Conservation (phyloP, 2,888 invertebrate species). For the Heliconius charithonia region DNA sequence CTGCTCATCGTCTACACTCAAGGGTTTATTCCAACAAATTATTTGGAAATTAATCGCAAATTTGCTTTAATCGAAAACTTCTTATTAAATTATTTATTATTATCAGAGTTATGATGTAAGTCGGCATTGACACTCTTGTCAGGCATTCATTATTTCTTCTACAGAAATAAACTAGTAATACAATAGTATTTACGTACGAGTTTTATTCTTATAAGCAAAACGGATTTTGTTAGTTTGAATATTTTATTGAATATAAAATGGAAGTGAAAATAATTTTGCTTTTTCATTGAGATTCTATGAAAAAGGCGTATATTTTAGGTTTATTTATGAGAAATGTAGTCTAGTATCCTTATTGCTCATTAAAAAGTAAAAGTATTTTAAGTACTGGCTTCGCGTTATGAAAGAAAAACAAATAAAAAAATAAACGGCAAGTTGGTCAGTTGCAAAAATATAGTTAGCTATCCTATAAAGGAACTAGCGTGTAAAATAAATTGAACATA, state of each 20-base stretch:
- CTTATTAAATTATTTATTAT: not conserved
- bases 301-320: not conserved
- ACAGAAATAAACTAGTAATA: not conserved
- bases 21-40: not conserved
- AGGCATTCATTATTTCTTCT: not conserved
- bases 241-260: slow-evolving; percentile 7
- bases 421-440: not conserved
- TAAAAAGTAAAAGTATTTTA: not conserved
- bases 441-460: slow-evolving; percentile 6
- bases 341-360: slow-evolving; percentile 6
- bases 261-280: not conserved
- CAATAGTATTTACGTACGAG: not conserved
- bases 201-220: not conserved
- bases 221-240: not conserved
- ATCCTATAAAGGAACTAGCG: not conserved
- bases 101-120: not conserved
- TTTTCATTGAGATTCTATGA: not conserved
- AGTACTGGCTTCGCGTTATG: not conserved
- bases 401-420: not conserved
- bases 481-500: slow-evolving; percentile 2
- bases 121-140: too few relatives aligned
- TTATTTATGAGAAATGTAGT: slow-evolving; percentile 2
- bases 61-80: not conserved
- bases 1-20: not conserved
- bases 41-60: not conserved